Base-by-base conservation (phyloP, 2,888 invertebrate species). In the Diloba caeruleocephala region DNA sequence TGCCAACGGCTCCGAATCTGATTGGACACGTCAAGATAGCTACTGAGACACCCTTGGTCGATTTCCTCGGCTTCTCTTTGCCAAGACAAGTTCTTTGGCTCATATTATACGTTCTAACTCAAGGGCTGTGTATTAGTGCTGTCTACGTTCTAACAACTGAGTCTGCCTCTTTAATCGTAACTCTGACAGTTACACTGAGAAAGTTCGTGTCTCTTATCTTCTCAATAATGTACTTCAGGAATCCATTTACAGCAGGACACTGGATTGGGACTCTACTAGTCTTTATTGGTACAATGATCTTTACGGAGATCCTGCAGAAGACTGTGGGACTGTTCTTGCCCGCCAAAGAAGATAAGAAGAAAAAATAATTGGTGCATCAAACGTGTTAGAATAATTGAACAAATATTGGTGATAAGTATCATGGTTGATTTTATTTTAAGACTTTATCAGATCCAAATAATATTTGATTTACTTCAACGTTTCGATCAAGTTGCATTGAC, bases 171-270 rank as follows among this genome's bases (percentile, higher is more conserved):
- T 88, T 99, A 33, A 98, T 98, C 0, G 99, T 99, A 1, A 99
- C 99, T 0, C 93, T 99, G 69, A 98, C 99, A 0, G 97, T 99
- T 21, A 99, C 99, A 0, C 89, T 99, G 45, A 94, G 99, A 39
- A 99, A 99, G 90, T 99, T 99, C 82, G 95, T 98, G 23, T 99
- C 99, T 0, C 93, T 99, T 26, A 87, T 99, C n/a, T 97, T 99
- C 82, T 99, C 99, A 0, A 98, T 99, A 70, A 75, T 98, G 38
- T 98, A 99, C 87, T 99, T 99, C 84, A 95, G 96, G 74, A 99
- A 99, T 93, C 97, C 98, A 0, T 99, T 99, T 81, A 99, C 99
- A 0, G 6, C 95, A 0, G 95, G 95, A 34, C 99, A 99, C 84
- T 98, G 99, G 98, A 77, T 97, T 28, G 99, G 99, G 3, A 98